A percentile compares a stretch with the other conserved stretches of the same genome.
phyloP scores from a whole-genome alignment of 1,140 invertebrate species.

The Apis dorsata region DNA sequence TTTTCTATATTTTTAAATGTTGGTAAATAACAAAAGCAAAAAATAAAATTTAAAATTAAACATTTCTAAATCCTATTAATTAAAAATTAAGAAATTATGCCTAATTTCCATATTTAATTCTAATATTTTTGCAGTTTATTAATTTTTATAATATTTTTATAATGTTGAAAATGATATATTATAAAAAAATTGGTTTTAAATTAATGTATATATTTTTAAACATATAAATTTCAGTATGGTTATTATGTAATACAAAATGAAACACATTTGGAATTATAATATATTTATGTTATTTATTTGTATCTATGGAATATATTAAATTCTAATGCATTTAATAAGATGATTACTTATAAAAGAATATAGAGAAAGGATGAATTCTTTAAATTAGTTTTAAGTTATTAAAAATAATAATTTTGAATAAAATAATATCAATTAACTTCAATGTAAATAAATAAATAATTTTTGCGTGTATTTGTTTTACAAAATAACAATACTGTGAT shows the following conservation, averaged over 20 bases:
- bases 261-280: slow-evolving; percentile 20
- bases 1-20: not conserved
- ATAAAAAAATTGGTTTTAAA: slow-evolving; percentile 31
- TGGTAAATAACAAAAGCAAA: not conserved
- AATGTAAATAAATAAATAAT: slow-evolving; percentile 14
- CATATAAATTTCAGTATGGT: slow-evolving; percentile 53
- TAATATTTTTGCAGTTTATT: slow-evolving; percentile 54
- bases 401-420: not conserved
- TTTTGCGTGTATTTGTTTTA: not conserved
- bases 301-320: slow-evolving; percentile 13
- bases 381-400: slow-evolving; percentile 5
- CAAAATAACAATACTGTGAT: slow-evolving; percentile 20
- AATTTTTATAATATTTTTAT: slow-evolving; percentile 53
- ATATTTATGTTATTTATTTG: slow-evolving; percentile 34
- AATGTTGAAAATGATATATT: not conserved
- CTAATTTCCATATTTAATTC: slow-evolving; percentile 50
- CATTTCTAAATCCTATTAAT: slow-evolving; percentile 1
- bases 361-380: not conserved
- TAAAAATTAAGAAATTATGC: slow-evolving; percentile 22
- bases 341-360: slow-evolving; percentile 8
- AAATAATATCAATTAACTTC: not conserved
- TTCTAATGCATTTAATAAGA: not conserved
- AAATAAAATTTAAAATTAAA: slow-evolving; percentile 21
- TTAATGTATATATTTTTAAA: slow-evolving; percentile 36
- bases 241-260: slow-evolving; percentile 23